Evolutionary conservation across 2,113 vertebrate genomes (phyloP).

Genomic region (Forbesichthys agassizii): DNA sequence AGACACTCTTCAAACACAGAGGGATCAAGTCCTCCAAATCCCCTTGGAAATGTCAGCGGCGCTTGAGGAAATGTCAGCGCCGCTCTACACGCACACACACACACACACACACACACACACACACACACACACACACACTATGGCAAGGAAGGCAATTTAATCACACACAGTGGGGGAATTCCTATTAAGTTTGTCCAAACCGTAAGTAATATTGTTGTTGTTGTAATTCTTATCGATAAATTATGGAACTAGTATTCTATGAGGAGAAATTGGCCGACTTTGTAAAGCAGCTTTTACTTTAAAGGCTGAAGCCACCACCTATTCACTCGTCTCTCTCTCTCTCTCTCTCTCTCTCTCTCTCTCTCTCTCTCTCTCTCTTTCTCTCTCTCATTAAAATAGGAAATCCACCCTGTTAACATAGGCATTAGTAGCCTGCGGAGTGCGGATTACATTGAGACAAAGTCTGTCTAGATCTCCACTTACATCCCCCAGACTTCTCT

Average conservation of each 20-base stretch:
- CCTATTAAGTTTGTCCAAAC: slow-evolving; percentile 34
- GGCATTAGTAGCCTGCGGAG: too few species aligned
- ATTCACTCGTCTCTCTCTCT: too few species aligned
- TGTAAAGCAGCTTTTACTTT: too few species aligned
- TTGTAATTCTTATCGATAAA: too few species aligned
- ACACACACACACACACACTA: not conserved
- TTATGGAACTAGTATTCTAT: slow-evolving; percentile 12
- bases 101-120: not conserved
- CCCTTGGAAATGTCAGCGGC: slow-evolving; percentile 73
- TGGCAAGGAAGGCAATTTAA: slow-evolving; percentile 37
- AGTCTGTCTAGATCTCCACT: too few species aligned
- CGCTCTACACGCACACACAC: slow-evolving; percentile 43
- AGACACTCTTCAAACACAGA: slow-evolving; percentile 64
- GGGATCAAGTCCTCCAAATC: slow-evolving; percentile 71
- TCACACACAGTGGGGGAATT: slow-evolving; percentile 53
- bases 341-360: too few species aligned
- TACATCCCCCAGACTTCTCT: not conserved
- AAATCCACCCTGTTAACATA: too few species aligned
- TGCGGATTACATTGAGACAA: too few species aligned
- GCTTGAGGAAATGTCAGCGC: slow-evolving; percentile 74
- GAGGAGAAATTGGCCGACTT: too few species aligned
- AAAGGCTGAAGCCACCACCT: too few species aligned
- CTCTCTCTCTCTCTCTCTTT: too few species aligned
- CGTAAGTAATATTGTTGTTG: slow-evolving; percentile 14
- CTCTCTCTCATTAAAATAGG: too few species aligned